Base-by-base conservation (phyloP, 1,140 invertebrate species). In the Tachypleus tridentatus region DNA sequence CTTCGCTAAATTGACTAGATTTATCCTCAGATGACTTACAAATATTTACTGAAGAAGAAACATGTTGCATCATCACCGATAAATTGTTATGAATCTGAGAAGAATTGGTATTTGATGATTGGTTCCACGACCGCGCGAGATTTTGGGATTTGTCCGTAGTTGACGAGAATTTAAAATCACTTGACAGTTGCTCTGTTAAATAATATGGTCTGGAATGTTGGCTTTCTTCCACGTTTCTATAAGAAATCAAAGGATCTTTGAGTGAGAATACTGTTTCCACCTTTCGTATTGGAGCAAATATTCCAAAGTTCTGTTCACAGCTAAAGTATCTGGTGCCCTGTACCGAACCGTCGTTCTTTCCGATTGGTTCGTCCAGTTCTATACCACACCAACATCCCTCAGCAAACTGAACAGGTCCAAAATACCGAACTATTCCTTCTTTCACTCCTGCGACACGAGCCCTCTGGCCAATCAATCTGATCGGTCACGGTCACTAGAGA, bases 391-490 rank as follows among this genome's bases (percentile, higher is more conserved):
- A 83, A 48, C 74, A 71, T 49, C 82, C 82, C 68, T 71, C 53
- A 63, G 75, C 80, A 70, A 83, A 83, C 62, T 74, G 77, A 53
- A 79, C 77, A 4, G 70, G 74, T 6, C 81, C 81, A 11, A 79
- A 74, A 70, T 76, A 81, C 50, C 76, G 70, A 29, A 80, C 67
- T 10, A 73, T 72, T 29, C 61, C 66, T 60, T 50, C 10, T 49
- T 60, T 61, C 29, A 51, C 54, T 49, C 64, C 64, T 9, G 49
- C 51, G n/a, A 61, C 51, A 47, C 58, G 53, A 49, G 98, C 89
- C 69, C 87, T 81, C 74, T 97, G 89, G 54, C 94, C 95, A 73
- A 98, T 92, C 54, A 3, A 61, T n/a, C 11, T 53, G 8, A 48
- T 7, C 61, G 54, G 10, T 56, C 52, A 29, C 29, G 29, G 29